Conservation (phyloP, 2,888 invertebrate genomes). For the Aspidiotus rigidus region DNA sequence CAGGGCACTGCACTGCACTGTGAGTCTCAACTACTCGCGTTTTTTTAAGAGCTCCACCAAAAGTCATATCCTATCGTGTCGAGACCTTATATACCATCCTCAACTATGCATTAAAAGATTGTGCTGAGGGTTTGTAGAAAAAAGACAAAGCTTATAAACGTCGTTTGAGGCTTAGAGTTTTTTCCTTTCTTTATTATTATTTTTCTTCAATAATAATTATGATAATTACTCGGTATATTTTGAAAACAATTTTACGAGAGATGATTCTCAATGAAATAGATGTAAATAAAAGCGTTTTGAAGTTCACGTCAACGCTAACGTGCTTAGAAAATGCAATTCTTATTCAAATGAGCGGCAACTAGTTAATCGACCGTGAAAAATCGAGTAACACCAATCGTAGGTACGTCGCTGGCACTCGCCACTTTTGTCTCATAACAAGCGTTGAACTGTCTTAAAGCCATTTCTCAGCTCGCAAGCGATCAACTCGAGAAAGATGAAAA, state of each 20-base stretch:
- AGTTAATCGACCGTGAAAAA: conserved; percentile 2
- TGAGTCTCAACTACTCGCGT: too few species aligned
- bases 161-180: too few species aligned
- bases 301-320: not conserved
- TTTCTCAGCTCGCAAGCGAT: not conserved
- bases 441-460: not conserved
- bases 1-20: too few species aligned
- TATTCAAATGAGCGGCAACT: conserved; percentile 2
- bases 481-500: not conserved
- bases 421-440: not conserved
- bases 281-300: not conserved
- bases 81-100: too few species aligned
- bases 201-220: too few species aligned
- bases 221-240: not conserved
- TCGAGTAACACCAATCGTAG: not conserved
- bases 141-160: too few species aligned
- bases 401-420: not conserved
- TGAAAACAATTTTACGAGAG: not conserved
- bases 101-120: too few species aligned
- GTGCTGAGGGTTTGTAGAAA: too few species aligned
- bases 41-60: too few species aligned
- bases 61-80: too few species aligned
- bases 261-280: not conserved
- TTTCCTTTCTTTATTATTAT: too few species aligned
- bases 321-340: not conserved